phyloP scores from a whole-genome alignment of 2,113 vertebrate species.

The Urocolius indicus region DNA sequence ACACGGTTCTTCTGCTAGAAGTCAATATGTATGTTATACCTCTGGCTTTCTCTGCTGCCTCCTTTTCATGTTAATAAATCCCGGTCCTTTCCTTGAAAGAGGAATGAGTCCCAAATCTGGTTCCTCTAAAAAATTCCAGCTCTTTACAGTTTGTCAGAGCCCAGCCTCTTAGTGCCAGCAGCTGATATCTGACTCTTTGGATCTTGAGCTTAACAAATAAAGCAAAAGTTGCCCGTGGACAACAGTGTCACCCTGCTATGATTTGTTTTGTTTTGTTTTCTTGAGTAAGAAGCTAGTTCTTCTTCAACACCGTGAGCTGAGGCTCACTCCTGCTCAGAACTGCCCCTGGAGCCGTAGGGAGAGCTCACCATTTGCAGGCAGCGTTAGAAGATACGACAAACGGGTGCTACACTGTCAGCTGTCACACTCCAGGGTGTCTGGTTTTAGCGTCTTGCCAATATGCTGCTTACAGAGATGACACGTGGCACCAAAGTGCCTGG shows the following conservation, averaged over 20 bases:
- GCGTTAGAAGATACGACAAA: background rate
- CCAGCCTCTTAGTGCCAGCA: accelerated
- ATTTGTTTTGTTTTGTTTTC: background rate
- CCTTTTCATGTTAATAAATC: background rate
- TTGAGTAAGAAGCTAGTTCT: background rate
- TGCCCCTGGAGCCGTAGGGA: accelerated
- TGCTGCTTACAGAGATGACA: accelerated
- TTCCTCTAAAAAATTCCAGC: background rate
- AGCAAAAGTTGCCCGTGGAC: background rate
- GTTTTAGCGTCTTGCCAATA: accelerated
- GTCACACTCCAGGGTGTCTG: background rate
- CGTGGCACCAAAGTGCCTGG: accelerated
- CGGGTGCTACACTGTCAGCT: accelerated
- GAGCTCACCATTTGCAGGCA: background rate
- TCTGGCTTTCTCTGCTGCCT: background rate
- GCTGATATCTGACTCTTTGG: background rate
- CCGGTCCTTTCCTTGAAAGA: background rate
- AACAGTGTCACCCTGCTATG: background rate
- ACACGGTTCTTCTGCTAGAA: background rate
- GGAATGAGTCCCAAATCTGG: too few relatives aligned
- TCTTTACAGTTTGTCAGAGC: background rate
- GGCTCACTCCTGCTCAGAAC: background rate
- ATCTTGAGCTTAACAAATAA: background rate
- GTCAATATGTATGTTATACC: background rate
- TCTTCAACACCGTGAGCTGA: background rate